Base-by-base conservation (phyloP, 1,140 invertebrate species). In the Panagrolaimus sp. region DNA sequence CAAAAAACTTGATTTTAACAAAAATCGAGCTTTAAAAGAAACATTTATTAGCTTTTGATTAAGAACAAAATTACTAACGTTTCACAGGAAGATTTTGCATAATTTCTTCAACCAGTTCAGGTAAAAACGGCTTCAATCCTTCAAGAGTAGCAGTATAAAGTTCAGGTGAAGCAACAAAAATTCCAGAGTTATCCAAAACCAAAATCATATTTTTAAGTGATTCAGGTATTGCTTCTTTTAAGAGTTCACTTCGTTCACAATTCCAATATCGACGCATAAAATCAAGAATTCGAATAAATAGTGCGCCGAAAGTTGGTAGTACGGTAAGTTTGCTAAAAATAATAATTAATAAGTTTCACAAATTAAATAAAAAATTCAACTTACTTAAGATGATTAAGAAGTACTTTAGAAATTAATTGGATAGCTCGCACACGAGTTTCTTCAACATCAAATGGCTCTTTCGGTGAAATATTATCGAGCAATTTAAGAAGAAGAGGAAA, bases 141-240 rank as follows among this genome's bases (percentile, higher is more conserved):
- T 67, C 67, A 25, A 23, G 20, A 23, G 51, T 57, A 11, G 20
- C 20, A 8, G 16, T 27, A 63, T 63, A 63, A 16, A 70, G 53
- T 25, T 23, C 13, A 13, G 68, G 64, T 8, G 47, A 65, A 23
- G 27, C 25, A 16, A 71, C 63, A 42, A 70, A 70, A 11, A 70
- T 16, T 9, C 47, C 20, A 16, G 68, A 47, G n/a, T 70, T 70
- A 64, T 96, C 90, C 93, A 98, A 96, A 20, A 98, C 94, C 11
- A 97, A 85, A 9, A 98, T 85, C 91, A 98, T 95, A 84, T 98
- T 98, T 85, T 98, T 98, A 72, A 98, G 84, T 5, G 91, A 92
- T 84, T 98, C 94, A 1, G 93, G 92, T 81, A 96, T 93, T 1
- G 93, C 93, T 85, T 98, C 95, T 47, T 88, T 89, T 75, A 87